phyloP scores from a whole-genome alignment of 2,888 invertebrate genomes.

The Eupithecia inturbata region DNA sequence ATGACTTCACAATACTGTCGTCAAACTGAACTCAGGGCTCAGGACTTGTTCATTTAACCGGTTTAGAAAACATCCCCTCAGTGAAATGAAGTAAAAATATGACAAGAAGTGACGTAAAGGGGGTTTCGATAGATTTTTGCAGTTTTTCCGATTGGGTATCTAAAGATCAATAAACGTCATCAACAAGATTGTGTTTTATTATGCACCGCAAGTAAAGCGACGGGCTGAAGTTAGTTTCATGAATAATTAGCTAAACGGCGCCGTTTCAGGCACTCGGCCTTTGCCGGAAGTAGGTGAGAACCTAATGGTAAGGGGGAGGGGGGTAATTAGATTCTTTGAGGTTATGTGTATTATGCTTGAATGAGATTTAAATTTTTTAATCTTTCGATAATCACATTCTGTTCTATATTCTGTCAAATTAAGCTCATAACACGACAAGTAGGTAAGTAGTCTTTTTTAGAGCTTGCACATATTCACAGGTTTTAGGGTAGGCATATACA shows the following conservation, averaged over 20 bases:
- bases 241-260: conserved; percentile 12
- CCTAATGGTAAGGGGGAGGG: not conserved
- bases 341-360: not conserved
- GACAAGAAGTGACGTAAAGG: too few species aligned
- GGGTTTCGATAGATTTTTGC: too few species aligned
- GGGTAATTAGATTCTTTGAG: conserved; percentile 1
- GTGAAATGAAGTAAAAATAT: too few species aligned
- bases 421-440: not conserved
- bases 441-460: not conserved
- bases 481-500: not conserved
- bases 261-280: not conserved
- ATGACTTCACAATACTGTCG: too few species aligned
- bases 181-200: not conserved
- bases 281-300: conserved; percentile 4
- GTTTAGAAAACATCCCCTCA: too few species aligned
- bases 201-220: not conserved
- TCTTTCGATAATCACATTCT: not conserved
- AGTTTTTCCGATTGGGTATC: not conserved
- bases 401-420: not conserved
- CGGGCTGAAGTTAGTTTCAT: not conserved
- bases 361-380: not conserved
- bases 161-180: not conserved
- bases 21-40: too few species aligned
- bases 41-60: too few species aligned
- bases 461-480: not conserved